phyloP scores from a whole-genome alignment of 1,140 invertebrate species.

The Bombus waltoni region DNA sequence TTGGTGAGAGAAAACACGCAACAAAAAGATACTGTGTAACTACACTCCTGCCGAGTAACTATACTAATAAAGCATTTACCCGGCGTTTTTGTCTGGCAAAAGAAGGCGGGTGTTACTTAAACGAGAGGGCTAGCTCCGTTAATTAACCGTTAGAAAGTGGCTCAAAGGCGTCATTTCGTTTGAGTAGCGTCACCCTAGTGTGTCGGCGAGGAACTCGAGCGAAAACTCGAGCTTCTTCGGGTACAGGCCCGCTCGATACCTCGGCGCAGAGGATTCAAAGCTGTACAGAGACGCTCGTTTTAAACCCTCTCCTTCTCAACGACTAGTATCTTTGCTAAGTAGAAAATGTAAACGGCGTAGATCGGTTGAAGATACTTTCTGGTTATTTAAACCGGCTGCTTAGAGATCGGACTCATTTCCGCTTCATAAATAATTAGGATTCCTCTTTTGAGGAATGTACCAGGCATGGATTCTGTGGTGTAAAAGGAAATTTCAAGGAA shows the following conservation, averaged over 20 bases:
- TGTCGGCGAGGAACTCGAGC: neutral
- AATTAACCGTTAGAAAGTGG: constrained; percentile 12
- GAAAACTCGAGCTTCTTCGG: neutral
- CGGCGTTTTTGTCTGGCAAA: neutral
- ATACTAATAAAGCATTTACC: neutral
- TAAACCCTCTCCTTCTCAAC: neutral
- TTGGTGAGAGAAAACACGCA: no score
- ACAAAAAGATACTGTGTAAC: neutral
- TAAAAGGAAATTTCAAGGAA: neutral
- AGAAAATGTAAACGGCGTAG: neutral
- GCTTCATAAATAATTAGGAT: constrained; percentile 9
- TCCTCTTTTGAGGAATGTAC: neutral
- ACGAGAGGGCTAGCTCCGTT: neutral
- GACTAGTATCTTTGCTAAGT: neutral
- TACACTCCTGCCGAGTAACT: neutral
- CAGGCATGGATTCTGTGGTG: neutral
- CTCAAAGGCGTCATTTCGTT: constrained; percentile 30
- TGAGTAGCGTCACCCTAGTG: neutral
- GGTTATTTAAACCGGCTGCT: neutral
- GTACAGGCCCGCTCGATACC: neutral
- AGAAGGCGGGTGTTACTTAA: neutral
- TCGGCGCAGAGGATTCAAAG: neutral
- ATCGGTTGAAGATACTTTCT: neutral
- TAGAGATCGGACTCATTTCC: neutral
- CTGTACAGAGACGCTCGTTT: neutral